Percentiles rank a stretch among this genome's conserved stretches.
Conservation (phyloP, 2,888 invertebrate species). For the Hypolimnas misippus region DNA sequence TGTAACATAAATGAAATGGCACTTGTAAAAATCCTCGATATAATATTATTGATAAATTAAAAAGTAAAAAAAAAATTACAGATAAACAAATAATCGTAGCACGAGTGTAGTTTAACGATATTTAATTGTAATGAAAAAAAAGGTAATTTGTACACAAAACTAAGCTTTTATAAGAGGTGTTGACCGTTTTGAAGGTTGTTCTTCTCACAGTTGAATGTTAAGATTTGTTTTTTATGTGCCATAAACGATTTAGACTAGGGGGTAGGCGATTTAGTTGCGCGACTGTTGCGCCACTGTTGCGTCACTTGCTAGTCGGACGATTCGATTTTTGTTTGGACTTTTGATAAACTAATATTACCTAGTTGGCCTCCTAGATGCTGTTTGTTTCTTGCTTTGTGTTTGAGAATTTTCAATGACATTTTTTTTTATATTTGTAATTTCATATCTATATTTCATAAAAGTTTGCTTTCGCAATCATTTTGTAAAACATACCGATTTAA, state of each 20-base stretch:
- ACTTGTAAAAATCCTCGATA: slow-evolving; percentile 37
- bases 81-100: slow-evolving; percentile 35
- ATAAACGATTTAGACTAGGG: slow-evolving; percentile 27
- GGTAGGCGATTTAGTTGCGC: slow-evolving; percentile 17
- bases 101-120: slow-evolving; percentile 33
- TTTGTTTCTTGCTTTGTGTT: slow-evolving; percentile 36
- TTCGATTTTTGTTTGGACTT: slow-evolving; percentile 24
- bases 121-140: slow-evolving; percentile 11
- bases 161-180: slow-evolving; percentile 44
- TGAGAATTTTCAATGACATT: neutral
- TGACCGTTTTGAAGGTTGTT: slow-evolving; percentile 28
- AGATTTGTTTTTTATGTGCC: slow-evolving; percentile 34
- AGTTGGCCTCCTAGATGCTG: slow-evolving; percentile 27
- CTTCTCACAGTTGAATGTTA: slow-evolving; percentile 37
- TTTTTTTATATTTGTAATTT: neutral
- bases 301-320: slow-evolving; percentile 1
- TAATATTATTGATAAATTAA: slow-evolving; percentile 18
- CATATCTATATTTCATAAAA: neutral
- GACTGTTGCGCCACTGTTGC: slow-evolving; percentile 21
- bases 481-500: neutral
- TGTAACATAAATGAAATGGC: slow-evolving; percentile 36
- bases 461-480: neutral
- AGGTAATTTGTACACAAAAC: slow-evolving; percentile 43
- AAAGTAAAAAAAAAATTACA: neutral
- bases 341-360: slow-evolving; percentile 34